phyloP scores from a whole-genome alignment of 2,113 vertebrate species.

The Lathamus discolor region DNA sequence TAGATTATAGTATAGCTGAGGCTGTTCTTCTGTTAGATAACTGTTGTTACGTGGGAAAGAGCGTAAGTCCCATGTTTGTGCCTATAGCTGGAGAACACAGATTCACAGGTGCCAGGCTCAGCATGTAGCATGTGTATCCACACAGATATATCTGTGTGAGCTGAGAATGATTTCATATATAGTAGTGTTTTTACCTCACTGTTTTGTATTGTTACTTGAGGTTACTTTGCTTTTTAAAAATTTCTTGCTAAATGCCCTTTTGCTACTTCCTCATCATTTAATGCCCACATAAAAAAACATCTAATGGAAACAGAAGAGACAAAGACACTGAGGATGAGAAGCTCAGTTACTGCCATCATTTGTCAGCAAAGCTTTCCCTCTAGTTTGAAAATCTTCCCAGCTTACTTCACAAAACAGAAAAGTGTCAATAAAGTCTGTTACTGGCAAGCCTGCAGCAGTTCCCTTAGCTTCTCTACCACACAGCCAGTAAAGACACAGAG shows the following conservation, averaged over 20 bases:
- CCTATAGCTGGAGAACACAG: not conserved
- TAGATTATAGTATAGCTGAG: not conserved
- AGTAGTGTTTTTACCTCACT: not conserved
- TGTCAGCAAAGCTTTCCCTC: not conserved
- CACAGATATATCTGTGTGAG: not conserved
- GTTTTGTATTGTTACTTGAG: not conserved
- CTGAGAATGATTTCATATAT: not conserved
- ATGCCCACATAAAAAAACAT: not conserved
- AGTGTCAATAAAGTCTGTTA: not conserved
- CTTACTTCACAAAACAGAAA: not conserved
- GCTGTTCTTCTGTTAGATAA: not conserved
- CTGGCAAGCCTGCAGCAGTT: not conserved
- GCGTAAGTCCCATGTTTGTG: not conserved
- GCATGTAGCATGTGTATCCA: not conserved
- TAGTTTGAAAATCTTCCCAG: not conserved
- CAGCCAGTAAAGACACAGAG: not conserved
- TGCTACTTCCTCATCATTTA: not conserved
- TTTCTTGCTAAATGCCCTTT: not conserved
- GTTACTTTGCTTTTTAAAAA: not conserved
- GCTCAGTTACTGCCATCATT: not conserved
- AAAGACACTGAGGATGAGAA: not conserved
- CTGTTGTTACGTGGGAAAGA: not conserved
- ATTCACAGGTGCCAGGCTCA: not conserved
- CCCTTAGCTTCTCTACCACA: not conserved
- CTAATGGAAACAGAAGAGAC: not conserved